phyloP scores from a whole-genome alignment of 2,888 invertebrate genomes.

The Lithophane ornitopus region DNA sequence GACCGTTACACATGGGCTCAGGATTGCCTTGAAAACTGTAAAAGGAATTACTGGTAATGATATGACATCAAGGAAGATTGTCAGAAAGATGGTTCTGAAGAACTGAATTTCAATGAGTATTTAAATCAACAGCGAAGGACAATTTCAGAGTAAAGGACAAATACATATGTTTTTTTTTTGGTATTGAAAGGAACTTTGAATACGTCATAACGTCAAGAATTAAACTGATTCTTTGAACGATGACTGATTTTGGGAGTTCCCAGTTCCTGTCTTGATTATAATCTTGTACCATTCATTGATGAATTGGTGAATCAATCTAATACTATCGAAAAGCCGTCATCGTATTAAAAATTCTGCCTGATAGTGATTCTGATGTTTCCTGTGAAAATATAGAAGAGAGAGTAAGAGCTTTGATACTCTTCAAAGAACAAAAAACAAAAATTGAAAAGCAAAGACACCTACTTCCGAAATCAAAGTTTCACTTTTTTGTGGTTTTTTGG shows the following conservation, averaged over 20 bases:
- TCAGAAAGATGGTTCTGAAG: background rate
- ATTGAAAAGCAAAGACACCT: too few relatives aligned
- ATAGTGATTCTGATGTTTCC: background rate
- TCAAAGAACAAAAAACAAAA: too few relatives aligned
- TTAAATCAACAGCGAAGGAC: background rate
- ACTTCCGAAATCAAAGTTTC: too few relatives aligned
- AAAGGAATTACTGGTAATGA: background rate
- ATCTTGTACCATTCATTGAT: slow-evolving; percentile 27
- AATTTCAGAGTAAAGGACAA: slow-evolving; percentile 15
- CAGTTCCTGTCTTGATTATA: slow-evolving; percentile 17
- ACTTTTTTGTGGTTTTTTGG: too few relatives aligned
- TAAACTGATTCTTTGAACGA: slow-evolving; percentile 41
- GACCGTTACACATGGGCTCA: slow-evolving; percentile 14
- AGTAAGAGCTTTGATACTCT: background rate
- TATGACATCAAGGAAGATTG: background rate
- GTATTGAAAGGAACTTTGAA: background rate
- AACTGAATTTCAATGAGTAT: slow-evolving; percentile 5
- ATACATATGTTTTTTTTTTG: too few relatives aligned
- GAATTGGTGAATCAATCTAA: slow-evolving; percentile 33
- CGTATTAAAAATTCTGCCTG: background rate
- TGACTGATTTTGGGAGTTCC: slow-evolving; percentile 37
- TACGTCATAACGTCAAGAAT: slow-evolving; percentile 29
- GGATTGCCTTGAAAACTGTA: slow-evolving; percentile 1
- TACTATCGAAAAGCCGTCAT: background rate
- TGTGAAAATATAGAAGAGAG: background rate